These are phyloP conservation scores for Lasiurus borealis DNA, from an alignment of 2,113 vertebrate genomes.

Conservation along the genomic window DNA sequence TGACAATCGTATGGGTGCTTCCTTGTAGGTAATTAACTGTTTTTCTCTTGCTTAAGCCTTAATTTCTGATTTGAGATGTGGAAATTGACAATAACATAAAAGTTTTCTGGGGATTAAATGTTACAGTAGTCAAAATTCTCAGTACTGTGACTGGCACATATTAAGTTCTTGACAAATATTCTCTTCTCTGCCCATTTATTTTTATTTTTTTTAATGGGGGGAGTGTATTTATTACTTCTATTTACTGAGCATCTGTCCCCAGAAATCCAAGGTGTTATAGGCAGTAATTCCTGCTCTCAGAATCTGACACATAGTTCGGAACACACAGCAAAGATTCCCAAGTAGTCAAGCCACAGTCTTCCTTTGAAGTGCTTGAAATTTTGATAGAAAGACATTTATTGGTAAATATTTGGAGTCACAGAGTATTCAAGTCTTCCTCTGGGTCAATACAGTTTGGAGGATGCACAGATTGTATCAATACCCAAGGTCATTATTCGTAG, in stretches of 20 bases:
- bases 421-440: neutral
- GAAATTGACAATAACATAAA: neutral
- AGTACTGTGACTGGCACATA: neutral
- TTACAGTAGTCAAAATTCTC: neutral
- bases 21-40: too few species aligned
- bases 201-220: neutral
- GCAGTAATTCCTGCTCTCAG: neutral
- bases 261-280: neutral
- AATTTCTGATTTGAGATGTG: conserved; percentile 46
- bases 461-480: neutral
- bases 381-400: conserved; percentile 19
- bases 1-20: too few species aligned
- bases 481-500: neutral
- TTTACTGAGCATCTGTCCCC: neutral
- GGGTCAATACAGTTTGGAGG: neutral
- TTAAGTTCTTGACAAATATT: conserved; percentile 44
- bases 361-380: neutral
- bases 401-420: conserved; percentile 12
- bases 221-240: neutral
- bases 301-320: neutral
- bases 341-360: neutral
- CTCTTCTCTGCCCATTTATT: neutral
- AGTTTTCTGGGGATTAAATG: conserved; percentile 3
- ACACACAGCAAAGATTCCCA: neutral
- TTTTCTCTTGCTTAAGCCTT: neutral